These are phyloP conservation scores for Euborellia annulipes DNA, from an alignment of 1,140 invertebrate genomes.

Conservation along the genomic window DNA sequence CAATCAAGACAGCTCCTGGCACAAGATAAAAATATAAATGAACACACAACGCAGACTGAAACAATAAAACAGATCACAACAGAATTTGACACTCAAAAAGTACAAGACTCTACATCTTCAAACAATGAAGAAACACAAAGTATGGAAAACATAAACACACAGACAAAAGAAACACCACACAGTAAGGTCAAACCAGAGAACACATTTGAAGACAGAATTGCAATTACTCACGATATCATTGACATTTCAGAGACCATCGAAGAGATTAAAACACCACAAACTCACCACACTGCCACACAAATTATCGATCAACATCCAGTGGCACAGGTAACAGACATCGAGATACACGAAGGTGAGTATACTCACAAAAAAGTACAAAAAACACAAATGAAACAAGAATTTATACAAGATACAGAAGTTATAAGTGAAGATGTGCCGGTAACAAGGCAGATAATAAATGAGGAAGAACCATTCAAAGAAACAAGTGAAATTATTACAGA, in stretches of 20 bases:
- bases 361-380: slow-evolving; percentile 1
- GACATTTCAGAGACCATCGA: slow-evolving; percentile 13
- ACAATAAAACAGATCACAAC: not conserved
- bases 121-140: slow-evolving; percentile 3
- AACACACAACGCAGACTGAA: too few relatives aligned
- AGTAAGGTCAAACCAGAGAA: slow-evolving; percentile 13
- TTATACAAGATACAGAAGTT: slow-evolving; percentile 2
- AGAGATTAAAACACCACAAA: slow-evolving; percentile 9
- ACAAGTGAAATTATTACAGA: slow-evolving; percentile 25
- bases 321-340: slow-evolving; percentile 12
- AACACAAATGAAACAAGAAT: slow-evolving; percentile 4
- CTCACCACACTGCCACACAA: slow-evolving; percentile 14
- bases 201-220: not conserved
- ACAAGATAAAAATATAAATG: too few relatives aligned
- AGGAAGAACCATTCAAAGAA: slow-evolving; percentile 30
- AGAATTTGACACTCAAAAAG: slow-evolving; percentile 1
- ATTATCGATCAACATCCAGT: slow-evolving; percentile 10
- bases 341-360: slow-evolving; percentile 14
- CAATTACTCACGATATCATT: slow-evolving; percentile 10
- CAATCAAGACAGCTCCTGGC: too few relatives aligned
- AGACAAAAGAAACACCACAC: too few relatives aligned
- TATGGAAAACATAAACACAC: not conserved
- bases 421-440: not conserved
- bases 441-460: slow-evolving; percentile 26
- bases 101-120: not conserved